Evolutionary conservation across 2,797 vertebrate species (phyloP), one percentile per base, ranked within the genome.

Genomic region (Rhodeus uyekii): DNA sequence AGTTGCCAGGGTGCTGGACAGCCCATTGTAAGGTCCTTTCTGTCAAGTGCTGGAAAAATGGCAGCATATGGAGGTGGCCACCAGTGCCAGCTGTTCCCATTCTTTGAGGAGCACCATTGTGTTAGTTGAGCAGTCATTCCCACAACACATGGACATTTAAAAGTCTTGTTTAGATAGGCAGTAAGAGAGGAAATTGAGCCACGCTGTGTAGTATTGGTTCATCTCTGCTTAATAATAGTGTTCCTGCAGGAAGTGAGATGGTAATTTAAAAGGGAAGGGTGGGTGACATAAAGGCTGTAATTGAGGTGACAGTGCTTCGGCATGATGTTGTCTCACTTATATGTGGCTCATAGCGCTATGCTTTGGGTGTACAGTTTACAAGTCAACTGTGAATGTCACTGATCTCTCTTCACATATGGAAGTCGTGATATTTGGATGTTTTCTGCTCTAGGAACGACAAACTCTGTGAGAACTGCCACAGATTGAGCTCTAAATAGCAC

Each of bases 201-300:
- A 58, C 48, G n/a, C 29, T 69, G 75, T 79, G 6, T 13, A 81
- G 86, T 82, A 27, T 63, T 53, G 81, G 86, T 86, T 88, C 83
- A 86, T 88, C 85, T 80, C 42, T 58, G 58, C 74, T 83, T 79
- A 83, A 86, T 86, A 44, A 84, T 82, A 77, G 81, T 74, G 44
- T 78, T 78, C 64, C 53, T 67, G 42, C 73, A 83, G 85, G 78
- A 83, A 77, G 80, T 42, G 53, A 77, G 72, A 68, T 65, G 39
- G 63, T 85, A 67, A 76, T 85, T 81, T 69, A 44, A 78, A 80
- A 48, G 65, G 72, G 74, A 42, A 42, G 34, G 68, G 50, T 53
- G 27, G 50, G 9, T 50, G 75, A 81, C 12, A 53, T 75, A 46
- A 76, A 42, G 27, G 24, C 68, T 83, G 64, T 82, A 74, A 75